Conservation (phyloP, 37 sponge, comb jelly and placozoan genomes). For the Geodia barretti region DNA sequence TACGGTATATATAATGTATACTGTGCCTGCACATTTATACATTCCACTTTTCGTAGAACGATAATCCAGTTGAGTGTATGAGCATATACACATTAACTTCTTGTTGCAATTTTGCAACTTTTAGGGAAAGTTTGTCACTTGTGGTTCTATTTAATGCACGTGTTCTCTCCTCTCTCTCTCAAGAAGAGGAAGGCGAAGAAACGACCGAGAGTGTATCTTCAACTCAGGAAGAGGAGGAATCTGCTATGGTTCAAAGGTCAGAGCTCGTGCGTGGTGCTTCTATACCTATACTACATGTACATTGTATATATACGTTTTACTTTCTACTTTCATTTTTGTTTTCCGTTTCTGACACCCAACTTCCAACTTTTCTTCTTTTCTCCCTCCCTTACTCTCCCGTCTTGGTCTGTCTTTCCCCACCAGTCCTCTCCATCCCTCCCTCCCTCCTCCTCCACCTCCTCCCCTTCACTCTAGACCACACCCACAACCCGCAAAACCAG, state of each 20-base stretch:
- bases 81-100: too few species aligned
- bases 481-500: neutral
- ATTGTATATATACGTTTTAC: neutral
- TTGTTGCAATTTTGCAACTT: neutral
- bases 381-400: neutral
- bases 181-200: neutral
- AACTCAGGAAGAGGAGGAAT: neutral
- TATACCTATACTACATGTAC: neutral
- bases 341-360: neutral
- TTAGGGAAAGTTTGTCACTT: too few species aligned
- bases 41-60: too few species aligned
- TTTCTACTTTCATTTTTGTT: neutral
- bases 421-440: neutral
- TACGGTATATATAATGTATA: too few species aligned
- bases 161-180: conserved; percentile 2
- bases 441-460: neutral
- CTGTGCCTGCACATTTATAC: too few species aligned
- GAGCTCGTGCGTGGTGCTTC: neutral
- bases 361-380: neutral
- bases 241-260: neutral
- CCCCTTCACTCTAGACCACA: neutral
- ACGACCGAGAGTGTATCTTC: neutral
- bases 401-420: conserved; percentile 1
- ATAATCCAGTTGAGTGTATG: too few species aligned
- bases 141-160: neutral